phyloP scores from a whole-genome alignment of 2,113 vertebrate species.

The human (Homo sapiens) region GRCh38 chr17:30720001-30720500 shows the following conservation, averaged over 20 bases:
- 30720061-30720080: not conserved
- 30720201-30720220: not conserved
- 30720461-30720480: not conserved
- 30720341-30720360: constrained; percentile 46
- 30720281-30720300: constrained; percentile 53
- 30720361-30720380: constrained; percentile 2
- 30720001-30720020: not conserved
- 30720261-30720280: constrained; percentile 24
- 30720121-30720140: not conserved
- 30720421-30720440: not conserved
- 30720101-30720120: not conserved
- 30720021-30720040: not conserved
- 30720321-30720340: constrained; percentile 36
- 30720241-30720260: constrained; percentile 24
- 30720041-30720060: not conserved
- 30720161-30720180: not conserved
- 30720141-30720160: not conserved
- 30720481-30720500: not conserved
- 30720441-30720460: not conserved
- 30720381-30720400: constrained; percentile 56
- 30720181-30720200: not conserved
- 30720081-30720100: not conserved
- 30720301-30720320: constrained; percentile 53
- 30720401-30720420: not conserved
- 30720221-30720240: not conserved